A percentile compares a stretch with the other conserved stretches of the same genome.
phyloP scores from a whole-genome alignment of 37 sponge, comb jelly and placozoan genomes.

The Hexactinellida sp. region DNA sequence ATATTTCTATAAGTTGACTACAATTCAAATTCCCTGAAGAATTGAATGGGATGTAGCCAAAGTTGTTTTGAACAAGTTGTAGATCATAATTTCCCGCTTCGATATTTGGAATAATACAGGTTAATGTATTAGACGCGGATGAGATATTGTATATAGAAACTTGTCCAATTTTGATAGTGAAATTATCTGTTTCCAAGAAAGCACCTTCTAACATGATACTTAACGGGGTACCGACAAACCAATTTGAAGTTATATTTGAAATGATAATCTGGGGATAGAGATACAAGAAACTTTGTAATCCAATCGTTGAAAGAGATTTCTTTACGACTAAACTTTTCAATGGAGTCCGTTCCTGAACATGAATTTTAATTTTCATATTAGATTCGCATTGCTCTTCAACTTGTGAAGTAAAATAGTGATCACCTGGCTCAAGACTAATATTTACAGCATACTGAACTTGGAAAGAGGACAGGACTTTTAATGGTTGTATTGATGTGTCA shows the following conservation, averaged over 20 bases:
- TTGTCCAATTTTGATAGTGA: background rate
- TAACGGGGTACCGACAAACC: background rate
- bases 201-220: background rate
- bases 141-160: background rate
- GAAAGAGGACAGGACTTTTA: background rate
- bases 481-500: background rate
- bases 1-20: background rate
- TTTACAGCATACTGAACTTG: constrained; percentile 27
- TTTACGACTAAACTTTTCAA: background rate
- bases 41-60: background rate
- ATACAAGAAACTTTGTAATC: background rate
- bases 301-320: background rate
- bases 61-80: background rate
- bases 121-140: background rate
- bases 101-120: background rate
- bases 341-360: background rate
- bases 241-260: background rate
- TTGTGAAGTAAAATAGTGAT: constrained; percentile 60
- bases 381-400: constrained; percentile 42
- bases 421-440: constrained; percentile 37
- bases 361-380: constrained; percentile 59
- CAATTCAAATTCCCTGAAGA: background rate
- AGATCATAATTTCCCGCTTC: background rate
- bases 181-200: background rate
- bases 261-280: background rate